phyloP scores from a whole-genome alignment of 2,888 invertebrate species.

The Acleris laterana region DNA sequence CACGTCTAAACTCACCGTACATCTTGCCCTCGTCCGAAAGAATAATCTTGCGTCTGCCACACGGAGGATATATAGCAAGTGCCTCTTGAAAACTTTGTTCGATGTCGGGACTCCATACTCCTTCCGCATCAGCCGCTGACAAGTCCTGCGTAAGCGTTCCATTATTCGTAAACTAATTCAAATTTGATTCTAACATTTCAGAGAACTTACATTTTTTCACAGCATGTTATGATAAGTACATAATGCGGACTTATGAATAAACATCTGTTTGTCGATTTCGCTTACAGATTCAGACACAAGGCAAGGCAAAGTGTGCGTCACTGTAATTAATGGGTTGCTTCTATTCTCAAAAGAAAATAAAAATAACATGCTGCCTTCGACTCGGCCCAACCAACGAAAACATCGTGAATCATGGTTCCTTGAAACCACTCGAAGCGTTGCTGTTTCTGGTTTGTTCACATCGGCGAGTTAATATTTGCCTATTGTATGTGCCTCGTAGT shows the following conservation, averaged over 20 bases:
- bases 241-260: slow-evolving; percentile 62
- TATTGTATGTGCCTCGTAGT: slow-evolving; percentile 28
- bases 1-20: slow-evolving; percentile 95
- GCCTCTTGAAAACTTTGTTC: slow-evolving; percentile 99
- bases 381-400: slow-evolving; percentile 60
- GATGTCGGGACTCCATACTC: slow-evolving; percentile 99
- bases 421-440: slow-evolving; percentile 62
- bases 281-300: slow-evolving; percentile 54
- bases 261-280: slow-evolving; percentile 52
- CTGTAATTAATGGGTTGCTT: slow-evolving; percentile 77
- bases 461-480: slow-evolving; percentile 61
- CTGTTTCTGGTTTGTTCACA: slow-evolving; percentile 57
- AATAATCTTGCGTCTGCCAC: slow-evolving; percentile 99
- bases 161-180: background rate
- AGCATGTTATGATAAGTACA: slow-evolving; percentile 47
- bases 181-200: background rate
- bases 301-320: slow-evolving; percentile 69
- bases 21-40: slow-evolving; percentile 99
- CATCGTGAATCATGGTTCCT: slow-evolving; percentile 73
- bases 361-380: slow-evolving; percentile 69
- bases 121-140: slow-evolving; percentile 99
- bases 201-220: slow-evolving; percentile 38
- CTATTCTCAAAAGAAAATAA: slow-evolving; percentile 80
- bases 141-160: slow-evolving; percentile 86
- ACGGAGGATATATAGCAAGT: slow-evolving; percentile 99